Percentiles rank a stretch among this genome's conserved stretches.
These are phyloP conservation scores for Spialia ferax DNA, from an alignment of 2,888 invertebrate genomes.

Conservation along the genomic window DNA sequence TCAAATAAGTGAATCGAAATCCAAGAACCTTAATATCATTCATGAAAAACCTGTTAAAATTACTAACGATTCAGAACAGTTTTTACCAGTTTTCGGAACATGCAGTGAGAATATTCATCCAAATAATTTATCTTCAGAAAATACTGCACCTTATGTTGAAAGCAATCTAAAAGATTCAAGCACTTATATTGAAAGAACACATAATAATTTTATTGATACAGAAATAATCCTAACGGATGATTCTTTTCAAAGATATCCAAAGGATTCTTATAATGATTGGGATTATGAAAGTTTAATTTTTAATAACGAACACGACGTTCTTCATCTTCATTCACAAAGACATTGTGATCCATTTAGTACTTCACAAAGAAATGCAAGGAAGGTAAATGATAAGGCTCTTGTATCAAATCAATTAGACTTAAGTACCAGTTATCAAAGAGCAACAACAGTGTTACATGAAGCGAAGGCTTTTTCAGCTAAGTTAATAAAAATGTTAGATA, in stretches of 20 bases:
- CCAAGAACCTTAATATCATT: slow-evolving; percentile 11
- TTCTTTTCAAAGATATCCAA: neutral
- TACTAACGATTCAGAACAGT: slow-evolving; percentile 13
- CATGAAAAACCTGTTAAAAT: slow-evolving; percentile 16
- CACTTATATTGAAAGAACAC: neutral
- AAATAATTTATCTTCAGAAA: neutral
- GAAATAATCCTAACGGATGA: neutral
- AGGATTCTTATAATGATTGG: neutral
- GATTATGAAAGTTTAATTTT: neutral
- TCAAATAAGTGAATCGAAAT: neutral
- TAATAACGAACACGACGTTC: neutral
- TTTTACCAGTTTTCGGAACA: slow-evolving; percentile 17
- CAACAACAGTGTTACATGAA: slow-evolving; percentile 44
- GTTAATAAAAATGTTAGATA: slow-evolving; percentile 53
- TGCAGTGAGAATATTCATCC: neutral
- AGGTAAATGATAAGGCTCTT: neutral
- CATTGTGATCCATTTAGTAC: neutral
- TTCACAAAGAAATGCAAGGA: neutral
- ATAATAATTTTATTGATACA: neutral
- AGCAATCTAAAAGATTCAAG: neutral
- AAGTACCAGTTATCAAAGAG: slow-evolving; percentile 49
- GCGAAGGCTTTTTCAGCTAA: slow-evolving; percentile 41
- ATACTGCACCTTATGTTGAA: neutral
- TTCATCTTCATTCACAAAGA: neutral
- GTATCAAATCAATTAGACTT: slow-evolving; percentile 3